Percentiles rank a stretch among this genome's conserved stretches.
phyloP scores from a whole-genome alignment of 2,113 vertebrate species.

The Nothobranchius kuhntae region DNA sequence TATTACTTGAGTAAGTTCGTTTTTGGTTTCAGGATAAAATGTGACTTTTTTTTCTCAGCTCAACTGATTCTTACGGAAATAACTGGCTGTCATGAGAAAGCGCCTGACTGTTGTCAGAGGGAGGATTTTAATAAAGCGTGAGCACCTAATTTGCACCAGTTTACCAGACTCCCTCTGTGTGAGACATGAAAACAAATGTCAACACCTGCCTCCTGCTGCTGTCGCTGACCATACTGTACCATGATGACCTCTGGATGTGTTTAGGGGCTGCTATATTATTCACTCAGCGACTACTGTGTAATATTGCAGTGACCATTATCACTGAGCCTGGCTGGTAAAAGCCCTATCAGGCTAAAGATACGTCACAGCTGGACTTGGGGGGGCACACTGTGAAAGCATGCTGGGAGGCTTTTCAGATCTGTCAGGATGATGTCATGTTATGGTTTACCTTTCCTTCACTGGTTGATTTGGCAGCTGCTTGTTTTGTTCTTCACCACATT shows the following conservation, averaged over 20 bases:
- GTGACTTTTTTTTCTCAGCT: no score
- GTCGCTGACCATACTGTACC: conserved; percentile 37
- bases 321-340: not conserved
- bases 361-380: not conserved
- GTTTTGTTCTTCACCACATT: not conserved
- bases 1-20: no score
- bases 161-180: conserved; percentile 15
- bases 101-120: conserved; percentile 23
- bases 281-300: conserved; percentile 5
- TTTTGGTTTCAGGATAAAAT: no score
- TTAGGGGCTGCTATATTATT: not conserved
- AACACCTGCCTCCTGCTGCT: conserved; percentile 52
- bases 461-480: conserved; percentile 54
- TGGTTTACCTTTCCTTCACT: conserved; percentile 9
- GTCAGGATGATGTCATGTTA: not conserved
- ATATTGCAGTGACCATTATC: conserved; percentile 29
- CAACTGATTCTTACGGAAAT: conserved; percentile 5
- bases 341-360: conserved; percentile 25
- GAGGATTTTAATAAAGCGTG: conserved; percentile 59
- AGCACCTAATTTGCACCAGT: conserved; percentile 13
- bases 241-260: conserved; percentile 31
- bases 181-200: conserved; percentile 38
- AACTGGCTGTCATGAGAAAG: conserved; percentile 16
- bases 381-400: conserved; percentile 17
- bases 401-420: conserved; percentile 20